phyloP scores from a whole-genome alignment of 2,797 vertebrate species.

The Pangasius mekongensis region DNA sequence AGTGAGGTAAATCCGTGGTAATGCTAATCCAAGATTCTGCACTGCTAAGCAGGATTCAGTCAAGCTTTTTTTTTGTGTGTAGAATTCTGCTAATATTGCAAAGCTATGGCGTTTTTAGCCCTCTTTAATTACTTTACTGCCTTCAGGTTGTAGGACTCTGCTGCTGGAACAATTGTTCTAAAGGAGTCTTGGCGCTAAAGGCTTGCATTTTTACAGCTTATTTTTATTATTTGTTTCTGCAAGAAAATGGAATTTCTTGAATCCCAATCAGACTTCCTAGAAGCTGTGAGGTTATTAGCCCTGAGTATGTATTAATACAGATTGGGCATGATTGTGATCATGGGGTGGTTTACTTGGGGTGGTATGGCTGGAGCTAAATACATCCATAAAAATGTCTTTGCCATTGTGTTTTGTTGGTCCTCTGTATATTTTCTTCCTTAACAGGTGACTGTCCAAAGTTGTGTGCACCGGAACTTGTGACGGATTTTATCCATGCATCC shows the following conservation, averaged over 20 bases:
- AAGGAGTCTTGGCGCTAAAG: neutral
- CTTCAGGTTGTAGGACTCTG: neutral
- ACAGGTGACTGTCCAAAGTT: conserved; percentile 73
- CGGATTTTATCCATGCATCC: conserved; percentile 24
- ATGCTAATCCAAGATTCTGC: neutral
- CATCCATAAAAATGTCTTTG: conserved; percentile 60
- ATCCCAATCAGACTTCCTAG: neutral
- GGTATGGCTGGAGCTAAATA: neutral
- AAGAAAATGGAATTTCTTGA: neutral
- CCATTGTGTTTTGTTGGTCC: conserved; percentile 71
- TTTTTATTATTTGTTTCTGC: neutral
- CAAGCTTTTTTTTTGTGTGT: neutral
- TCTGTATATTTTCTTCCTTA: conserved; percentile 79
- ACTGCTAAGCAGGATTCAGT: neutral
- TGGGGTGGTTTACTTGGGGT: neutral
- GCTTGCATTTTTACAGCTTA: neutral
- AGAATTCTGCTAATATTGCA: neutral
- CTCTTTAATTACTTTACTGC: no score
- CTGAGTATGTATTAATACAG: neutral
- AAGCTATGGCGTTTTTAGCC: neutral
- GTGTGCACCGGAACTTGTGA: conserved; percentile 23
- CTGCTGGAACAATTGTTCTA: neutral
- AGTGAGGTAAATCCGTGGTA: neutral
- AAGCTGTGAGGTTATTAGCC: neutral
- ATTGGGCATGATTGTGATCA: neutral